Percentiles rank a stretch among this genome's conserved stretches.
Evolutionary conservation across 2,113 vertebrate genomes (phyloP).

Genomic region (Stegastes partitus): DNA sequence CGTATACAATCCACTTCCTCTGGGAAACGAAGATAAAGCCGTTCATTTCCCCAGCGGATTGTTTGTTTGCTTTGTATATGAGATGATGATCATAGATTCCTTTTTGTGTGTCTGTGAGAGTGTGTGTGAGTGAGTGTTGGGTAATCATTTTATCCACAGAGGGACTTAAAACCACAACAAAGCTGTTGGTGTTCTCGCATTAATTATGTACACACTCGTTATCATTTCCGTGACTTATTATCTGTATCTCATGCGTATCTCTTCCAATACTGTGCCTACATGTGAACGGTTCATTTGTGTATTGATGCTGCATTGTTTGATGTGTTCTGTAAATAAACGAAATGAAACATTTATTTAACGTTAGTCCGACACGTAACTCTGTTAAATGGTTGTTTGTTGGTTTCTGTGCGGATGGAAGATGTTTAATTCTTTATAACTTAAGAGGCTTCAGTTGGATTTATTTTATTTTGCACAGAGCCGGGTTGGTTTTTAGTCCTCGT

Average conservation of each 20-base stretch:
- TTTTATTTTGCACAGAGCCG: not conserved
- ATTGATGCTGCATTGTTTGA: conserved; percentile 60
- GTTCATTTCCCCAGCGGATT: conserved; percentile 10
- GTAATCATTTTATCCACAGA: conserved; percentile 38
- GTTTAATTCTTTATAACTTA: not conserved
- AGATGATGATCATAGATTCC: conserved; percentile 33
- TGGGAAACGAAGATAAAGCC: conserved; percentile 14
- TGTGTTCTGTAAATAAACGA: conserved; percentile 78
- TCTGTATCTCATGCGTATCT: conserved; percentile 70
- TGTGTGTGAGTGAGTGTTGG: not conserved
- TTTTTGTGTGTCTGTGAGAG: not conserved
- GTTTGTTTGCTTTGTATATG: conserved; percentile 40
- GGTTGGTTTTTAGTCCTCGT: too few species aligned
- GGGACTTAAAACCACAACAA: conserved; percentile 33
- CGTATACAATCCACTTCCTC: conserved; percentile 21
- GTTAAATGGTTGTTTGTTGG: not conserved
- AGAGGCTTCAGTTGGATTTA: not conserved
- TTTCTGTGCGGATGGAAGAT: not conserved
- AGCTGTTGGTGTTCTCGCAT: conserved; percentile 40
- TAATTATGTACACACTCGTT: conserved; percentile 42
- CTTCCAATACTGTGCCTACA: conserved; percentile 55
- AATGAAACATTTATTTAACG: conserved; percentile 40
- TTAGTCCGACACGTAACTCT: too few species aligned
- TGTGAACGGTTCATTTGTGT: conserved; percentile 72
- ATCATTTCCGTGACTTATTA: conserved; percentile 43